These are phyloP conservation scores for Festucalex cinctus DNA, from an alignment of 2,113 vertebrate species.

Conservation along the genomic window DNA sequence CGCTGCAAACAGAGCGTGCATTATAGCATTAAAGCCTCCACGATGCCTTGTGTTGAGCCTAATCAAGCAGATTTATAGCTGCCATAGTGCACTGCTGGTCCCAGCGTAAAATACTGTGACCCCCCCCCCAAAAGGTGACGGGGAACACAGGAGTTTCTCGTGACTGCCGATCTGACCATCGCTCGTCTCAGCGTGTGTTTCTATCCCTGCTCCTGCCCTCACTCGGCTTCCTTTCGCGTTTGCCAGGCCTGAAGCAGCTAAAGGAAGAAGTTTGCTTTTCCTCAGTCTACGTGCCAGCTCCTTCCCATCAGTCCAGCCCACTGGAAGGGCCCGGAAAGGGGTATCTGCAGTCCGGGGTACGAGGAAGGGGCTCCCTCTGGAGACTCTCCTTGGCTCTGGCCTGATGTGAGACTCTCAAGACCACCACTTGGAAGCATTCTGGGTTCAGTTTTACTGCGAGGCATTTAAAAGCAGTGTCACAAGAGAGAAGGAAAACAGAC, in stretches of 20 bases:
- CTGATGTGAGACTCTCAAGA: conserved; percentile 24
- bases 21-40: conserved; percentile 43
- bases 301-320: conserved; percentile 70
- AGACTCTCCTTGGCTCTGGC: conserved; percentile 32
- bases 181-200: conserved; percentile 10
- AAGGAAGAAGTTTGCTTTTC: conserved; percentile 50
- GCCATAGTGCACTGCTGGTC: conserved; percentile 31
- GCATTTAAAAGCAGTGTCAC: conserved; percentile 15
- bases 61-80: conserved; percentile 54
- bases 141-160: neutral
- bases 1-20: conserved; percentile 44
- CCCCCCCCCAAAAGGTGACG: conserved; percentile 11
- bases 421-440: conserved; percentile 32
- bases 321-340: conserved; percentile 54
- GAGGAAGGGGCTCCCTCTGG: conserved; percentile 30
- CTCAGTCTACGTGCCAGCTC: conserved; percentile 52
- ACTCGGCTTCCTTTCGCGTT: conserved; percentile 26
- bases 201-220: neutral
- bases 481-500: conserved; percentile 23
- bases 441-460: conserved; percentile 45
- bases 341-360: conserved; percentile 22
- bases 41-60: conserved; percentile 40
- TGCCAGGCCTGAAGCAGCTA: conserved; percentile 62
- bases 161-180: conserved; percentile 20
- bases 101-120: conserved; percentile 37